phyloP scores from a whole-genome alignment of 1,140 invertebrate genomes.

The Psix sp. region DNA sequence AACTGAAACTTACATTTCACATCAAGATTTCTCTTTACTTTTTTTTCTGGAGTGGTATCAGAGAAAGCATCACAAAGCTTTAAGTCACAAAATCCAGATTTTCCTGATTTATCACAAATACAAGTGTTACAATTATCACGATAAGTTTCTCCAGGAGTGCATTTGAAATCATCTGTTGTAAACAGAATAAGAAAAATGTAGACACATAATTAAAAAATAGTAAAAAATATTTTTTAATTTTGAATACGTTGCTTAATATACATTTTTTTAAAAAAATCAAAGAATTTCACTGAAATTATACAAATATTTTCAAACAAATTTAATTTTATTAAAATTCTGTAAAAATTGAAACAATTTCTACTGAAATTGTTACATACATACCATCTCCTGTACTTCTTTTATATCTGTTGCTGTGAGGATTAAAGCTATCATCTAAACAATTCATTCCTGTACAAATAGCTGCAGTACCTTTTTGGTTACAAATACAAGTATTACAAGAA shows the following conservation, averaged over 20 bases:
- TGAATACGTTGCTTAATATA: no score
- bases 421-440: constrained; percentile 1
- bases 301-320: no score
- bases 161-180: constrained; percentile 10
- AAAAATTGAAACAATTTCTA: no score
- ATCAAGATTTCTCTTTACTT: constrained; percentile 28
- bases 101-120: constrained; percentile 17
- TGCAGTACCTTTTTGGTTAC: constrained; percentile 13
- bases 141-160: constrained; percentile 21
- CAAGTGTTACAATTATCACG: constrained; percentile 19
- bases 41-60: not conserved
- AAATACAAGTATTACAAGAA: constrained; percentile 16
- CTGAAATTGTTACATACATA: no score
- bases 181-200: constrained; percentile 1
- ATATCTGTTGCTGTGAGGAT: no score
- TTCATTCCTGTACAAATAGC: not conserved
- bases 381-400: no score
- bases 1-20: constrained; percentile 16
- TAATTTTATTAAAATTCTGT: no score
- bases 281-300: no score
- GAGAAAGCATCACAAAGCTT: constrained; percentile 4
- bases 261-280: no score
- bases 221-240: no score
- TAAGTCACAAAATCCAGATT: constrained; percentile 12
- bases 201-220: no score